These are phyloP conservation scores for Tinea pellionella DNA, from an alignment of 2,888 invertebrate species.

Conservation along the genomic window DNA sequence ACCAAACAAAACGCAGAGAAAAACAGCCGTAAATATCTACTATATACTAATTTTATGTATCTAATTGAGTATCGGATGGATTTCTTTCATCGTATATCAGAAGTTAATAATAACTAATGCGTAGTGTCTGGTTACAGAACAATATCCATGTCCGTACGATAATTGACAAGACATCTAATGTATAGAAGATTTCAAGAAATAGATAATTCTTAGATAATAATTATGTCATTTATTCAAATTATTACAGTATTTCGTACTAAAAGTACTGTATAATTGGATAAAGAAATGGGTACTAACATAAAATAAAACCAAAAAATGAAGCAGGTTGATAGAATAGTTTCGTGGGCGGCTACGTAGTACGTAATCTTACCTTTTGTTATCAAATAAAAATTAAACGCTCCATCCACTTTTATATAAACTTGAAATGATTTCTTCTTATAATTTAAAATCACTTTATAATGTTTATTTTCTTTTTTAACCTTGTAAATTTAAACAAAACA, in stretches of 20 bases:
- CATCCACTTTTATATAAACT: neutral
- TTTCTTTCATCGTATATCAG: neutral
- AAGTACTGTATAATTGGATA: neutral
- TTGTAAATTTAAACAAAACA: conserved; percentile 3
- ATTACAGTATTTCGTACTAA: neutral
- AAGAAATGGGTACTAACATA: conserved; percentile 6
- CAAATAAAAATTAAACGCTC: neutral
- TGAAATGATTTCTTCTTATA: neutral
- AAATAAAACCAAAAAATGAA: conserved; percentile 38
- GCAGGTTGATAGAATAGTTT: conserved; percentile 35
- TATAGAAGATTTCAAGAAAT: neutral
- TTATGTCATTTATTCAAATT: neutral
- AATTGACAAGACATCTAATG: neutral
- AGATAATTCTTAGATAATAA: neutral
- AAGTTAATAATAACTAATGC: conserved; percentile 52
- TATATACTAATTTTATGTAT: neutral
- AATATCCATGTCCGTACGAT: neutral
- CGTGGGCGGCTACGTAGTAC: conserved; percentile 46
- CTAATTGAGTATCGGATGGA: conserved; percentile 8
- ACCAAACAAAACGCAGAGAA: no score
- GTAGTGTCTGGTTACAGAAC: conserved; percentile 51
- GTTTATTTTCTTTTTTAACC: neutral
- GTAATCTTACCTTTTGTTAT: conserved; percentile 36
- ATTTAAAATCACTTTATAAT: neutral
- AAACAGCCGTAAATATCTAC: neutral